Conservation (phyloP, 2,888 invertebrate species). For the Parascotia fuliginaria region DNA sequence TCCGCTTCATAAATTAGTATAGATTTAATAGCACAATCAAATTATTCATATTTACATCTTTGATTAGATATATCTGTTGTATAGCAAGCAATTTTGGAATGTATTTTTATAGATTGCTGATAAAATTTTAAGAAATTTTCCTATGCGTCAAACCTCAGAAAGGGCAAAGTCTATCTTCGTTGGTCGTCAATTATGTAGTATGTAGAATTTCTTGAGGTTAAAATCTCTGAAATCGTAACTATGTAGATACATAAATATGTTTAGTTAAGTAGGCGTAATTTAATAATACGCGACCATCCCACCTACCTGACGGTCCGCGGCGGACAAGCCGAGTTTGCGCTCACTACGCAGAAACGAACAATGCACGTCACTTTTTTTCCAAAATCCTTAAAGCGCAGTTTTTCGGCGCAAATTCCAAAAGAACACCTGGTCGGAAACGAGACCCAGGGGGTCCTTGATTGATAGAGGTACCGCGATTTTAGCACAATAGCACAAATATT, state of each 20-base stretch:
- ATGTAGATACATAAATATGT: neutral
- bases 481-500: conserved; percentile 66
- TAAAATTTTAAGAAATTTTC: no score
- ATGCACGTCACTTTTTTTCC: conserved; percentile 69
- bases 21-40: no score
- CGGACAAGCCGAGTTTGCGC: conserved; percentile 49
- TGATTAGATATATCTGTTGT: no score
- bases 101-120: no score
- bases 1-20: no score
- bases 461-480: conserved; percentile 77
- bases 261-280: conserved; percentile 24
- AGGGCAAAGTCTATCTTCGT: no score
- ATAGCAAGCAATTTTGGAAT: no score
- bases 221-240: neutral
- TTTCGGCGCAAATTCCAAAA: conserved; percentile 83
- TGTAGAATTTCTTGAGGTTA: no score
- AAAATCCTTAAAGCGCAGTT: conserved; percentile 75
- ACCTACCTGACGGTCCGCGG: conserved; percentile 67
- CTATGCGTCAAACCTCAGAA: no score
- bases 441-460: conserved; percentile 83
- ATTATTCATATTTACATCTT: no score
- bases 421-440: conserved; percentile 84
- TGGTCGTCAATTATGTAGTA: no score
- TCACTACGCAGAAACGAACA: conserved; percentile 79
- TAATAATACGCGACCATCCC: conserved; percentile 48